Conservation (phyloP, 1,140 invertebrate genomes). For the Platyscapa corneri region DNA sequence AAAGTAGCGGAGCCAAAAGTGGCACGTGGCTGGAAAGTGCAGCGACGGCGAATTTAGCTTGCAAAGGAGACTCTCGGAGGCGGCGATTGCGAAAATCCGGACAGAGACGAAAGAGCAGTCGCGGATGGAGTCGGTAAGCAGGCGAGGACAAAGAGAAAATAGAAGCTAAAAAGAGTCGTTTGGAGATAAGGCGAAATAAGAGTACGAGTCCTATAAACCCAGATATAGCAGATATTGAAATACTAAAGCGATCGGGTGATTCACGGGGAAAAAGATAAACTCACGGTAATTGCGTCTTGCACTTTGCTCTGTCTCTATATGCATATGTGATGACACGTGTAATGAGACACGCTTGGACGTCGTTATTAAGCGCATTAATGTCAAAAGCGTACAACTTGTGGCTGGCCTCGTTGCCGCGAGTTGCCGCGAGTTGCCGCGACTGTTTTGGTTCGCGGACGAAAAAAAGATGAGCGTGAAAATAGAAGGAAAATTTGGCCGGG, state of each 20-base stretch:
- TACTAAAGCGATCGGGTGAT: constrained; percentile 66
- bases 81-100: too few relatives aligned
- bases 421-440: too few relatives aligned
- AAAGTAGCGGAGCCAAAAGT: not conserved
- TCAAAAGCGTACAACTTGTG: not conserved
- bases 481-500: not conserved
- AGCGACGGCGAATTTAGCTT: too few relatives aligned
- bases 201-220: constrained; percentile 58
- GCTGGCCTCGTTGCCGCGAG: too few relatives aligned
- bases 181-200: constrained; percentile 31
- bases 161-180: not conserved
- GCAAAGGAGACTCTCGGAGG: too few relatives aligned
- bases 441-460: too few relatives aligned
- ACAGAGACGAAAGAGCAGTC: not conserved
- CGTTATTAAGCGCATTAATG: constrained; percentile 25
- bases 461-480: not conserved
- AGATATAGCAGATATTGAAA: constrained; percentile 58
- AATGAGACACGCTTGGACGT: constrained; percentile 27
- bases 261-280: constrained; percentile 68
- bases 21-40: too few relatives aligned
- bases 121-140: not conserved
- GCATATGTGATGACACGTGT: constrained; percentile 60
- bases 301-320: constrained; percentile 66
- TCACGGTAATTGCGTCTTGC: constrained; percentile 70
- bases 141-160: not conserved